Conservation (phyloP, 2,888 invertebrate species). For the Invenusta paracnida region DNA sequence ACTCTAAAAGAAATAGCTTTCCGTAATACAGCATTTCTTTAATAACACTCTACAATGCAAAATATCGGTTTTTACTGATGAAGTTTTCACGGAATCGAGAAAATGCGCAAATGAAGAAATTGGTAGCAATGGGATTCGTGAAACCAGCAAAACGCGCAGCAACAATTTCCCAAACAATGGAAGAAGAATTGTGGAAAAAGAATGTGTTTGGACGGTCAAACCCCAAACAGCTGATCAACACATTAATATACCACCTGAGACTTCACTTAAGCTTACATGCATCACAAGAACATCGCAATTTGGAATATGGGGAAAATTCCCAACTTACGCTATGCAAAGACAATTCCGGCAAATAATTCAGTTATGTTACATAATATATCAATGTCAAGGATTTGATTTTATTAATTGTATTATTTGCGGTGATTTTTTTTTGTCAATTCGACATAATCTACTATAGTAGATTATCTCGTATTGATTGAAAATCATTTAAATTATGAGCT, state of each 20-base stretch:
- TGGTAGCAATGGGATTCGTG: no score
- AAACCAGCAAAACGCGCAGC: no score
- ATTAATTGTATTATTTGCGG: no score
- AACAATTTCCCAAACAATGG: not conserved
- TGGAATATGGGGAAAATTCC: not conserved
- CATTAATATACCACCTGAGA: no score
- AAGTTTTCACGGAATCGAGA: constrained; percentile 27
- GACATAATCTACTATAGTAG: no score
- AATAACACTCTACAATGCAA: constrained; percentile 10
- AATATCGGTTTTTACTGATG: constrained; percentile 19
- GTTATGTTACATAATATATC: no score
- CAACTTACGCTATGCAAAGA: not conserved
- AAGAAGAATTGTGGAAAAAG: not conserved
- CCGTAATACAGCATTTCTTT: constrained; percentile 3
- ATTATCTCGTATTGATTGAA: no score
- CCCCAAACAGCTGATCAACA: not conserved
- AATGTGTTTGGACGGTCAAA: not conserved
- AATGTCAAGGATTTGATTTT: no score
- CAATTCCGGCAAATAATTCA: no score
- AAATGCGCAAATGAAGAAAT: not conserved
- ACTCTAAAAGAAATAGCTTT: not conserved
- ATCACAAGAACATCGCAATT: not conserved
- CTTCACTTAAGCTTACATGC: not conserved
- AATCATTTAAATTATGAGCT: no score
- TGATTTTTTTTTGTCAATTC: no score